Evolutionary conservation across 2,113 vertebrate species (phyloP), one percentile per base, ranked within the genome.

Genomic region (Laticauda laticaudata): DNA sequence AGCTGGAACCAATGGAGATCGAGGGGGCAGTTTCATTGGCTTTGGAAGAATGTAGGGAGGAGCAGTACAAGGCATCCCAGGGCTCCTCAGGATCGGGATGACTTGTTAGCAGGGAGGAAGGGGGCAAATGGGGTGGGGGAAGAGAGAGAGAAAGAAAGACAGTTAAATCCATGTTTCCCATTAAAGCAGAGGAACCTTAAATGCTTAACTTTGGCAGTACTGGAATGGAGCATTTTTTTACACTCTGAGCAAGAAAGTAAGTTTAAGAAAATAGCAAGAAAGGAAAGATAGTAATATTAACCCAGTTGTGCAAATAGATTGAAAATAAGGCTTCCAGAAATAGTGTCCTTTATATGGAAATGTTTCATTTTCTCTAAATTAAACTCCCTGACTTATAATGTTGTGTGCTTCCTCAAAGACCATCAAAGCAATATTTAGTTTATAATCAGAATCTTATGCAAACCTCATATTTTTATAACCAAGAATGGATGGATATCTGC

Each of bases 281-380:
- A 96, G 88, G 86, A 92, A 95, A 95, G 88, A 91, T 69, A 92
- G 92, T 87, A 95, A 92, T 93, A 94, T 95, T 93, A 93, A 57
- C 91, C 43, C 91, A 96, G 48, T 51, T 51, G 48, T 51, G 48
- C 48, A 51, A 95, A 96, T 59, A 97, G 91, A 95, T 93, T 93
- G 93, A 93, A 51, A 96, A 93, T n/a, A 88, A 92, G 96, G 90
- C 89, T 96, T 95, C 93, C 81, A 97, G 94, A 96, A 96, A 95
- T 94, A 91, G 91, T 64, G 93, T 92, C 86, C 20, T 95, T 94
- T 95, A 92, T 95, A 92, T 91, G 91, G 94, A 97, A 94, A 95
- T 94, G 18, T 55, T 97, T 93, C 64, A 24, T 61, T 88, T 34
- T 93, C 90, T 93, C 93, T 85, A 95, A 96, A 96, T 96, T 95